Base-by-base conservation (phyloP, 2,888 invertebrate genomes). In the Pristionchus arcanus region DNA sequence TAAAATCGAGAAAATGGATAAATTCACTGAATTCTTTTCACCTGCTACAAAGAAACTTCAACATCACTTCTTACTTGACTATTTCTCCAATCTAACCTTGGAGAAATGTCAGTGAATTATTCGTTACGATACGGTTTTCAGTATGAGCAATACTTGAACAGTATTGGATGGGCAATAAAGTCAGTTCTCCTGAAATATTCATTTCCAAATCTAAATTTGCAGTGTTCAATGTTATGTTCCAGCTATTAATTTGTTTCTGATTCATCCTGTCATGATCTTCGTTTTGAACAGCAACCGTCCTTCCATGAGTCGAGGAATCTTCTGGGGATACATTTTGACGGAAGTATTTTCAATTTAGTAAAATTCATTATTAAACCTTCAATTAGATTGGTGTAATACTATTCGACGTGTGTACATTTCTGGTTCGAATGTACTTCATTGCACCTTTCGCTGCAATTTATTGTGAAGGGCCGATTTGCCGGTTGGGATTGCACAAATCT, bases 391-490 rank as follows among this genome's bases (percentile, higher is more conserved):
- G 68, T 9, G 28, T 68, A 15, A 68, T 68, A 1, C 28, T 68
- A 31, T 68, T 31, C 28, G 68, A 68, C 7, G 11, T 68, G 28
- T 68, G 31, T 2, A 68, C 68, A 37, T 74, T 74, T 42, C 11
- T 37, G 0, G 37, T 74, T 21, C 74, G 42, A 37, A 34, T 74
- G 4, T 74, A 74, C 21, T 74, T 37, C 74, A 42, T 74, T 19
- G 71, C 71, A 2, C 71, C 71, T 21, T 77, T 9, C 21, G 34
- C 74, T 1, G 74, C 42, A 25, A 37, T 77, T 7, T 77, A 77
- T 25, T 77, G 74, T 77, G 74, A 77, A 42, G 74, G 74, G 4
- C 74, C 74, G 74, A 19, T 42, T 11, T 77, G 74, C 25, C 34
- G 37, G 21, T 9, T 42, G 19, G 42, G 42, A 77, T 11, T 77